These are phyloP conservation scores for Conus canariensis DNA, from an alignment of 2,888 invertebrate genomes.

Conservation along the genomic window DNA sequence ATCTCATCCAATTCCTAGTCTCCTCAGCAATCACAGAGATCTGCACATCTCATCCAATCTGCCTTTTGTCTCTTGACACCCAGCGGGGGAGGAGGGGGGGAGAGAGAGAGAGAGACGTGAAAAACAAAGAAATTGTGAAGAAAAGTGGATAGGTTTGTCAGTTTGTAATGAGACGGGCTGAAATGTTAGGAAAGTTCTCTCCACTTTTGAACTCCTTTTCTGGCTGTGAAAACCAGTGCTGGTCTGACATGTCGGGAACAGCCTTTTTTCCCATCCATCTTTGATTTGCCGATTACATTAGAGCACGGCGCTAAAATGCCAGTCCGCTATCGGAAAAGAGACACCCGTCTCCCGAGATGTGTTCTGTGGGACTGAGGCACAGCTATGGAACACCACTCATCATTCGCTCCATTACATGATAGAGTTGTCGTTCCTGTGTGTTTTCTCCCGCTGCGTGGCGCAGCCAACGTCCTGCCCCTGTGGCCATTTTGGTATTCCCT, in stretches of 20 bases:
- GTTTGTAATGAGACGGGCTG: no score
- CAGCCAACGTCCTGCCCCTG: slow-evolving; percentile 6
- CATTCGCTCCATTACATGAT: slow-evolving; percentile 1
- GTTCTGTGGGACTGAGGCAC: not conserved
- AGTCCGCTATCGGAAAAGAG: slow-evolving; percentile 23
- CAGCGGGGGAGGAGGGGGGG: no score
- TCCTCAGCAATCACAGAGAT: no score
- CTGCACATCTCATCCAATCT: no score
- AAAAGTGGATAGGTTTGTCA: no score
- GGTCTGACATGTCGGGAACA: slow-evolving; percentile 25
- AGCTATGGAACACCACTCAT: not conserved
- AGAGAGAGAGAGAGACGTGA: no score
- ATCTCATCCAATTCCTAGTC: no score
- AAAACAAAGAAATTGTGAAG: no score
- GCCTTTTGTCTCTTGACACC: no score
- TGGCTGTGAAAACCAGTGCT: slow-evolving; percentile 13
- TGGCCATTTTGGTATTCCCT: slow-evolving; percentile 16
- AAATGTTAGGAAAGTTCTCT: no score
- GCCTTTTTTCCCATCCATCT: slow-evolving; percentile 39
- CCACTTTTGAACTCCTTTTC: not conserved
- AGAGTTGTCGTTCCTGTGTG: slow-evolving; percentile 33
- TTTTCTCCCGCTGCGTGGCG: not conserved
- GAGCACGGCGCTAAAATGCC: slow-evolving; percentile 36
- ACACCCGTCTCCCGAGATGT: slow-evolving; percentile 22
- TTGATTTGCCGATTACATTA: slow-evolving; percentile 43